A percentile compares a stretch with the other conserved stretches of the same genome.
phyloP scores from a whole-genome alignment of 2,113 vertebrate species.

The Hassar affinis region DNA sequence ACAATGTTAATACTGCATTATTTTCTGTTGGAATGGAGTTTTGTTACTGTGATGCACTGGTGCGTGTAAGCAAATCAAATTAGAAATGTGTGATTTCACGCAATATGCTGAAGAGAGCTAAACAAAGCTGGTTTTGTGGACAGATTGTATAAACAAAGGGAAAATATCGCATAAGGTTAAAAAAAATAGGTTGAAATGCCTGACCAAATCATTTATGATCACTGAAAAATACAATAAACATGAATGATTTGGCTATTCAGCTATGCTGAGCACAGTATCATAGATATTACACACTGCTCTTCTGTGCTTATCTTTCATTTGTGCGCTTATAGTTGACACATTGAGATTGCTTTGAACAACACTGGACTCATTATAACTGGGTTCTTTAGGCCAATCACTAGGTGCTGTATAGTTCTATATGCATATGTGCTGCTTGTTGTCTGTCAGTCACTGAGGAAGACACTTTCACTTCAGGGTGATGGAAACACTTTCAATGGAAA shows the following conservation, averaged over 20 bases:
- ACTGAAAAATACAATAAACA: slow-evolving; percentile 7
- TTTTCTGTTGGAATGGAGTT: not conserved
- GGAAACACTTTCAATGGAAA: slow-evolving; percentile 3
- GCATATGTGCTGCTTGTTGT: not conserved
- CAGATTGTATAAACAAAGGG: not conserved
- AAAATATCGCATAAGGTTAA: not conserved
- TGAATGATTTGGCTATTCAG: slow-evolving; percentile 1
- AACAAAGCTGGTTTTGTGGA: not conserved
- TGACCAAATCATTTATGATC: not conserved
- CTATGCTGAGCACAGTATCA: not conserved
- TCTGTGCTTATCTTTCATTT: slow-evolving; percentile 17
- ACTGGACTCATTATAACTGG: not conserved
- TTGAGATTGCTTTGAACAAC: not conserved
- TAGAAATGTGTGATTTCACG: not conserved
- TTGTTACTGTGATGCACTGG: not conserved
- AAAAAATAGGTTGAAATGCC: not conserved
- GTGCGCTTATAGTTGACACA: slow-evolving; percentile 2
- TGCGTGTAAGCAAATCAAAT: not conserved
- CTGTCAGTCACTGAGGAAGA: not conserved
- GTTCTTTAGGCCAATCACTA: not conserved
- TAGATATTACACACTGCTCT: not conserved
- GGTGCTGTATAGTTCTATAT: not conserved
- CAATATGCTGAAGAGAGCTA: not conserved
- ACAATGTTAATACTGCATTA: not conserved
- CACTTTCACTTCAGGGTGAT: not conserved